Evolutionary conservation across 2,113 vertebrate genomes (phyloP), one percentile per base, ranked within the genome.

Genomic region (Chrysemys picta): DNA sequence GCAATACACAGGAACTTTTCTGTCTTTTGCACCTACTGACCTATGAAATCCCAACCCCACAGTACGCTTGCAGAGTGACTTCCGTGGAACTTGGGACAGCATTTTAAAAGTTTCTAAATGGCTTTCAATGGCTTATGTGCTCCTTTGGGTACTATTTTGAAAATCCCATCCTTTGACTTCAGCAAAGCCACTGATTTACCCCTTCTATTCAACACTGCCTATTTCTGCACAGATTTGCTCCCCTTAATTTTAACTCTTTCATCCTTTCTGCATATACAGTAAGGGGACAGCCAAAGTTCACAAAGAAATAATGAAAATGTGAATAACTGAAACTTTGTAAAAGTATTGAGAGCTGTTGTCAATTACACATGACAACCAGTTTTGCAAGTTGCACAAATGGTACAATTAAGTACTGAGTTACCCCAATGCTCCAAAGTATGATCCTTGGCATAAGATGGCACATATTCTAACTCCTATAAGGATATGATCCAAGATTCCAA

Each of bases 91-190:
- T 38, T 38, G 35, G 62, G n/a, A 21, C 21, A 21, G n/a, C 65
- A n/a, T 38, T 72, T n/a, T n/a, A n/a, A 69, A n/a, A n/a, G 31
- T n/a, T 72, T 54, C 75, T 92, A 91, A 95, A 93, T 59, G 19
- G 88, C 86, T 49, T 82, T 88, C 92, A 56, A 29, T 93, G 69
- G 80, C n/a, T 76, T 49, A 53, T 21, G 22, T 89, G 80, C n/a
- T 76, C 25, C 27, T 88, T 87, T 45, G 75, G 45, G 21, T 69
- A 65, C 82, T 95, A 11, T 45, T 76, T 65, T n/a, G 16, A 42
- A 75, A 38, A 76, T 42, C 11, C 38, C 75, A 45, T 24, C 35
- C 72, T 16, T 69, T 69, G 31, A 69, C 38, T 22, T 42, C 38
- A 42, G 72, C 17, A 16, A 24, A 42, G 38, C 14, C 38, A 75